A percentile compares a stretch with the other conserved stretches of the same genome.
Conservation (phyloP, 2,888 invertebrate genomes). For the Drosophila flavopinicola region DNA sequence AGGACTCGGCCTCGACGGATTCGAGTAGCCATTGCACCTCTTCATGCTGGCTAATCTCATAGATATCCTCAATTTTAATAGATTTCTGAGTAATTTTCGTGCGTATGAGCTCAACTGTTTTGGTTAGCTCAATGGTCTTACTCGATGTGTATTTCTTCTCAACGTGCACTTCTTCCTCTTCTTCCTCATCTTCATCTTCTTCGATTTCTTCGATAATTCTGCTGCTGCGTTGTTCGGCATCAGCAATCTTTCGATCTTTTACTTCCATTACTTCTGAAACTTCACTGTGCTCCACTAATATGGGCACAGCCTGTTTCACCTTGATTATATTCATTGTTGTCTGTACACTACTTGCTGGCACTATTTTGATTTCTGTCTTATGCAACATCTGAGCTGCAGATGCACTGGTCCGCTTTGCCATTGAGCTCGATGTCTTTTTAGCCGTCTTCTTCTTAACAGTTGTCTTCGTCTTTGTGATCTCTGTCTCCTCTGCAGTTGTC, state of each 20-base stretch:
- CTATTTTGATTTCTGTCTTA: slow-evolving; percentile 76
- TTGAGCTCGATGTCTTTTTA: slow-evolving; percentile 61
- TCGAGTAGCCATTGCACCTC: slow-evolving; percentile 91
- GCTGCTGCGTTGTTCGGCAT: slow-evolving; percentile 62
- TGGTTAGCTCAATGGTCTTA: slow-evolving; percentile 83
- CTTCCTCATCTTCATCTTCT: slow-evolving; percentile 35
- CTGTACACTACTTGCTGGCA: slow-evolving; percentile 67
- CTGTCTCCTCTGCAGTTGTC: slow-evolving; percentile 67
- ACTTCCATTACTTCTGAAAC: slow-evolving; percentile 85
- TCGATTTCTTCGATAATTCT: slow-evolving; percentile 51
- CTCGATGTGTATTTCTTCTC: slow-evolving; percentile 53
- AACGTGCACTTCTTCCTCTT: slow-evolving; percentile 40
- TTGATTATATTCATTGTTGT: slow-evolving; percentile 79
- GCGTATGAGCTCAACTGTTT: slow-evolving; percentile 85
- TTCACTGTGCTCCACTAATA: slow-evolving; percentile 83
- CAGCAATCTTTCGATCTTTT: slow-evolving; percentile 83
- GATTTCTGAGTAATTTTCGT: slow-evolving; percentile 82
- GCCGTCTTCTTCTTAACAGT: slow-evolving; percentile 69
- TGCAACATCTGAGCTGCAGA: slow-evolving; percentile 71
- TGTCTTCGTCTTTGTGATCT: slow-evolving; percentile 81
- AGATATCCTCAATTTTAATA: slow-evolving; percentile 85
- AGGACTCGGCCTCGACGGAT: slow-evolving; percentile 90
- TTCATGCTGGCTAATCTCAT: slow-evolving; percentile 87
- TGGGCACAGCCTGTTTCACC: slow-evolving; percentile 75
- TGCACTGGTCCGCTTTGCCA: slow-evolving; percentile 84